Percentiles rank a stretch among this genome's conserved stretches.
Evolutionary conservation across 2,797 vertebrate genomes (phyloP).

Genomic region (Chelmon rostratus): DNA sequence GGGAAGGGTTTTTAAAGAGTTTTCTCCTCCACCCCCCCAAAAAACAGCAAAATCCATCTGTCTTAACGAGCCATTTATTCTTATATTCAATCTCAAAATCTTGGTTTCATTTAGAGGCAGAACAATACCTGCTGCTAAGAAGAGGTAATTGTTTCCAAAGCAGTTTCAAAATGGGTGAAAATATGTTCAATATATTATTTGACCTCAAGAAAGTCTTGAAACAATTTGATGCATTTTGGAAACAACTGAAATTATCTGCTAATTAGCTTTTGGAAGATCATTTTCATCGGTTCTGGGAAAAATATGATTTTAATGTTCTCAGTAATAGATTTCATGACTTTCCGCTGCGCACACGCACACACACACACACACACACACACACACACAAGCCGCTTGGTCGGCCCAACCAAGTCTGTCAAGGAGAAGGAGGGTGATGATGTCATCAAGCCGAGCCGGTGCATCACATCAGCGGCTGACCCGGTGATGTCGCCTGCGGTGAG

Average conservation of each 20-base stretch:
- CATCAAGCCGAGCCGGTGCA: constrained; percentile 61
- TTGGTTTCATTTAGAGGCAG: constrained; percentile 48
- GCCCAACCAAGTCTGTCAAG: constrained; percentile 16
- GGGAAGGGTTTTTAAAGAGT: constrained; percentile 44
- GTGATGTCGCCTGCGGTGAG: constrained; percentile 75
- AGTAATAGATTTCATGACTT: constrained; percentile 36
- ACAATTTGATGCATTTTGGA: constrained; percentile 38
- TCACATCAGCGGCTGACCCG: constrained; percentile 70
- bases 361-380: constrained; percentile 8
- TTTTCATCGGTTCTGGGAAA: constrained; percentile 34
- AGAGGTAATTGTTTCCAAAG: constrained; percentile 39
- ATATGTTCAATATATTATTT: constrained; percentile 33
- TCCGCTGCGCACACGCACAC: background rate
- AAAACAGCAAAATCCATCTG: constrained; percentile 5
- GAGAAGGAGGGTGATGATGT: constrained; percentile 70
- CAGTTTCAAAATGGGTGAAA: constrained; percentile 37
- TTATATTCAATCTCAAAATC: constrained; percentile 39
- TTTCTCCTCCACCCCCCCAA: background rate
- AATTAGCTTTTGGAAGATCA: constrained; percentile 42
- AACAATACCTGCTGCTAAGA: constrained; percentile 37
- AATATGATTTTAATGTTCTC: constrained; percentile 36
- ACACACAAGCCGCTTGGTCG: constrained; percentile 13
- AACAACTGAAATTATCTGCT: constrained; percentile 46
- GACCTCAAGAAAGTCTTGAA: constrained; percentile 44
- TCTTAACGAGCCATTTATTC: constrained; percentile 52